phyloP scores from a whole-genome alignment of 2,888 invertebrate genomes.

The Apocheima hispidaria region DNA sequence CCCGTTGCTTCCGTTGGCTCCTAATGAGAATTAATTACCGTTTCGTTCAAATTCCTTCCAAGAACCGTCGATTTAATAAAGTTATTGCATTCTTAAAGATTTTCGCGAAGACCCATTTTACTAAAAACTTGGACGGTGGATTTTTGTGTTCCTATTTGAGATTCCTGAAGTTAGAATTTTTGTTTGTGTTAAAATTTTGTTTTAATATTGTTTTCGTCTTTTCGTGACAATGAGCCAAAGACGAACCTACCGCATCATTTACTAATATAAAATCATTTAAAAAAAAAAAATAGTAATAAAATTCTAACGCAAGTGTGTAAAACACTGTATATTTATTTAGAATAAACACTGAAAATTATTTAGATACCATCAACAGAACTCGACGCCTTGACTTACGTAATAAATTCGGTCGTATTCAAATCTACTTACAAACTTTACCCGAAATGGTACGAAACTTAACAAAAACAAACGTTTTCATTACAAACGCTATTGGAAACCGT shows the following conservation, averaged over 20 bases:
- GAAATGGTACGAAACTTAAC: constrained; percentile 32
- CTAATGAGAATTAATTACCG: constrained; percentile 68
- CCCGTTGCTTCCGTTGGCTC: constrained; percentile 39
- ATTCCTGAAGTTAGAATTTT: background rate
- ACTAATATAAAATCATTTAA: background rate
- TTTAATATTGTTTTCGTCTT: background rate
- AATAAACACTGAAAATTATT: constrained; percentile 12
- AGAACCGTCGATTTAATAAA: constrained; percentile 60
- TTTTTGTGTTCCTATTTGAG: constrained; percentile 1
- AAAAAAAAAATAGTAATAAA: background rate
- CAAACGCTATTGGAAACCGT: constrained; percentile 45
- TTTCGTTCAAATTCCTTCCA: constrained; percentile 50
- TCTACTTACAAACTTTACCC: constrained; percentile 37
- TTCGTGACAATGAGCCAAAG: background rate
- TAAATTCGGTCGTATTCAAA: constrained; percentile 32
- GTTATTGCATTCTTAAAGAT: constrained; percentile 54
- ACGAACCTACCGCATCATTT: background rate
- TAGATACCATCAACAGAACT: constrained; percentile 21
- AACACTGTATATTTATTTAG: background rate
- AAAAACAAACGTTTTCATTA: constrained; percentile 32
- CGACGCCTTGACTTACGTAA: constrained; percentile 13
- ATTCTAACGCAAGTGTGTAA: background rate
- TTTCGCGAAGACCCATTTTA: constrained; percentile 46
- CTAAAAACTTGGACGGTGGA: constrained; percentile 18
- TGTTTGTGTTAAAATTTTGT: background rate